These are phyloP conservation scores for Pelochelys cantorii DNA, from an alignment of 2,797 vertebrate genomes.

Conservation along the genomic window DNA sequence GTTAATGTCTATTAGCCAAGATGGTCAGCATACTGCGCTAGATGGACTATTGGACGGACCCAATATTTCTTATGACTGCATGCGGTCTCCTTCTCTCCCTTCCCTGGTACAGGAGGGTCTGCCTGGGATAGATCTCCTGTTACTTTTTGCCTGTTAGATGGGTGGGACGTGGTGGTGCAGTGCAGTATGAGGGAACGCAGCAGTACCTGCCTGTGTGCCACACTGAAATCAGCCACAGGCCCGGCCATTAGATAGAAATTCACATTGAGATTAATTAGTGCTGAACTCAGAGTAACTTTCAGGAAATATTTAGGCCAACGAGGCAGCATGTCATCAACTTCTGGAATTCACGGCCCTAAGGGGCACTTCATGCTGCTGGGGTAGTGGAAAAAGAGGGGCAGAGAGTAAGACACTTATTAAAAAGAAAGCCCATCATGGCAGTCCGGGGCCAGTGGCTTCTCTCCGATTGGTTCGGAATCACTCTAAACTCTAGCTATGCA, in stretches of 20 bases:
- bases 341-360: neutral
- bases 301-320: neutral
- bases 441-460: neutral
- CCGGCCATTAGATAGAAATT: neutral
- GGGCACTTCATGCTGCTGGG: neutral
- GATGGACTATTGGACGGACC: neutral
- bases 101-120: neutral
- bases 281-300: neutral
- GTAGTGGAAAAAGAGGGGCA: neutral
- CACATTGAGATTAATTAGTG: neutral
- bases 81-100: neutral
- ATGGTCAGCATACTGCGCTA: neutral
- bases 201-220: fast-evolving
- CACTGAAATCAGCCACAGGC: neutral
- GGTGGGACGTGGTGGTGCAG: neutral
- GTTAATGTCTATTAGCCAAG: neutral
- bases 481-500: neutral
- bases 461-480: neutral
- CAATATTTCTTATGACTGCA: neutral
- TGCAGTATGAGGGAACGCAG: neutral
- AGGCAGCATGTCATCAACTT: neutral
- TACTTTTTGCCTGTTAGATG: neutral
- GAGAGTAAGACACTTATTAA: neutral
- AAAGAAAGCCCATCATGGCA: neutral
- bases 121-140: neutral